A percentile compares a stretch with the other conserved stretches of the same genome.
Conservation (phyloP, 2,888 invertebrate species). For the Nymphalis urticae region DNA sequence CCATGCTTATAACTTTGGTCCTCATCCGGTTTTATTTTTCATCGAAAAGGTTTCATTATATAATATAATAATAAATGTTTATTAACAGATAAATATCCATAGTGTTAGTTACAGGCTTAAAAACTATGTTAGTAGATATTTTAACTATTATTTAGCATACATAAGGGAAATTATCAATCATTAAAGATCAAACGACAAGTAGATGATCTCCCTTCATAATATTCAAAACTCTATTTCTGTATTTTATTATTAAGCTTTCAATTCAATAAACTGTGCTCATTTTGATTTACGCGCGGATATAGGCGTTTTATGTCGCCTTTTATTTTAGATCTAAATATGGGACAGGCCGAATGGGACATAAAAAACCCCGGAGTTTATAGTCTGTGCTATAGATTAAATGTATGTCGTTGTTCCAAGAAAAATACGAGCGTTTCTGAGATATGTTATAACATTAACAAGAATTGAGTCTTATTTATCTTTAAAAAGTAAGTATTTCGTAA, state of each 20-base stretch:
- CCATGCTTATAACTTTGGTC: no score
- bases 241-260: not conserved
- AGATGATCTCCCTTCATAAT: not conserved
- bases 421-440: slow-evolving; percentile 11
- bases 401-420: slow-evolving; percentile 19
- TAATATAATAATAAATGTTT: no score
- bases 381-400: slow-evolving; percentile 21
- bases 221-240: not conserved
- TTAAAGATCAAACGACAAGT: no score
- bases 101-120: no score
- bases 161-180: no score
- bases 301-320: slow-evolving; percentile 23
- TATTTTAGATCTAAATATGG: slow-evolving; percentile 32
- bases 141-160: no score
- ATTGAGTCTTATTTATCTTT: not conserved
- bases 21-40: no score
- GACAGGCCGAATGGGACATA: slow-evolving; percentile 14
- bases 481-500: not conserved
- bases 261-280: slow-evolving; percentile 9
- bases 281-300: slow-evolving; percentile 23
- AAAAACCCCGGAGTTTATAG: slow-evolving; percentile 24
- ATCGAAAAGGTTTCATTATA: no score
- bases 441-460: not conserved
- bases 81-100: no score
- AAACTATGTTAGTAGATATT: no score